A percentile compares a stretch with the other conserved stretches of the same genome.
Evolutionary conservation across 2,888 invertebrate species (phyloP).

Genomic region (Hirtodrosophila trivittata): DNA sequence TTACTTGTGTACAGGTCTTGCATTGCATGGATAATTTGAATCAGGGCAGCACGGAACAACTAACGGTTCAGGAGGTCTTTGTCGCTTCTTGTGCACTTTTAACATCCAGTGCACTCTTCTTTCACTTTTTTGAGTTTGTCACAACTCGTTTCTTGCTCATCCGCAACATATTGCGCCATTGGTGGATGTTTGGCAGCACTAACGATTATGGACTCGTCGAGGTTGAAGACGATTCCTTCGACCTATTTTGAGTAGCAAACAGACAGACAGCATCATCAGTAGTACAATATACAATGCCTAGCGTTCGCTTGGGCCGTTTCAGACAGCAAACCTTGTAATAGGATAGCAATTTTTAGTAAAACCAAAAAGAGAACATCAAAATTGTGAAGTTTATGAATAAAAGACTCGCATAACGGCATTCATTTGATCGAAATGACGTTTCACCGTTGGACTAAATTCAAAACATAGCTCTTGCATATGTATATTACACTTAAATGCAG

Average conservation of each 20-base stretch:
- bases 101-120: slow-evolving; percentile 81
- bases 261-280: background rate
- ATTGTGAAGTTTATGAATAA: slow-evolving; percentile 30
- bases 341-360: background rate
- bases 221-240: slow-evolving; percentile 74
- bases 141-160: slow-evolving; percentile 77
- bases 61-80: slow-evolving; percentile 69
- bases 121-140: slow-evolving; percentile 81
- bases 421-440: background rate
- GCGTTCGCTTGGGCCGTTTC: background rate
- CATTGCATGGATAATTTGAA: slow-evolving; percentile 81
- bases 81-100: slow-evolving; percentile 72
- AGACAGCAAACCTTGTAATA: background rate
- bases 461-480: too few relatives aligned
- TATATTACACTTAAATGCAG: too few relatives aligned
- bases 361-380: slow-evolving; percentile 10
- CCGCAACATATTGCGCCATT: slow-evolving; percentile 80
- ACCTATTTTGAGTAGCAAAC: slow-evolving; percentile 62
- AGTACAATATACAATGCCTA: slow-evolving; percentile 1
- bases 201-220: slow-evolving; percentile 73
- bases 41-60: slow-evolving; percentile 65
- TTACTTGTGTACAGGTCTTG: slow-evolving; percentile 70
- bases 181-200: slow-evolving; percentile 83
- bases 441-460: background rate
- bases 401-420: slow-evolving; percentile 21